A percentile compares a stretch with the other conserved stretches of the same genome.
Conservation (phyloP, 2,888 invertebrate genomes). For the Nysson spinosus region DNA sequence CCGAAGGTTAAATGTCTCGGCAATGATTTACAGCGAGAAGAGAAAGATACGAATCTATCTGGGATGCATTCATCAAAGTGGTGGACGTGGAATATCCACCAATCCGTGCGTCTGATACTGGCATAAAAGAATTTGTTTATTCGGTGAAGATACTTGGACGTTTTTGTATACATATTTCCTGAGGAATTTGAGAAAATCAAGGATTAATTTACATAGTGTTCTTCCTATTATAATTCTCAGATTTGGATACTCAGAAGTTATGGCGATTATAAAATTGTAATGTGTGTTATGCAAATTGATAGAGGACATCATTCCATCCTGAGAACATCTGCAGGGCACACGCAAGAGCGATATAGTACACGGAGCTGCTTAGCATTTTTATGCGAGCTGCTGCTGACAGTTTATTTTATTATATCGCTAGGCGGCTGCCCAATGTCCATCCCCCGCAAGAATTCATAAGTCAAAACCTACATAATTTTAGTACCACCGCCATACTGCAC, state of each 20-base stretch:
- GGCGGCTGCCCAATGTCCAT: conserved; percentile 66
- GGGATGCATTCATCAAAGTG: conserved; percentile 54
- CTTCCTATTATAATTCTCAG: too few species aligned
- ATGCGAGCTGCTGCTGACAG: conserved; percentile 76
- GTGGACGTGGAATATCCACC: conserved; percentile 34
- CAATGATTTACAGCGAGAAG: conserved; percentile 71
- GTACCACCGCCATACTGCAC: conserved; percentile 8
- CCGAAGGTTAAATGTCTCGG: conserved; percentile 72
- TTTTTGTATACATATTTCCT: too few species aligned
- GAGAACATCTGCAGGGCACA: conserved; percentile 55
- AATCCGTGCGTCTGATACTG: too few species aligned
- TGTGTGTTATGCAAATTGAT: background rate
- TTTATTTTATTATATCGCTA: conserved; percentile 75
- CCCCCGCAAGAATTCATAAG: conserved; percentile 62
- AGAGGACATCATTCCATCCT: conserved; percentile 1
- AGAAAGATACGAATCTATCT: conserved; percentile 62
- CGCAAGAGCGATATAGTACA: conserved; percentile 64
- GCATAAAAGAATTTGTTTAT: too few species aligned
- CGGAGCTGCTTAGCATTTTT: conserved; percentile 76
- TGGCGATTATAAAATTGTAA: too few species aligned
- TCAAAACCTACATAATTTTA: conserved; percentile 42
- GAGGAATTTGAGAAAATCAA: too few species aligned
- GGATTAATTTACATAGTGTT: too few species aligned
- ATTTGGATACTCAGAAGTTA: too few species aligned
- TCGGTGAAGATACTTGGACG: too few species aligned